Conservation (phyloP, 53 echinoderm and acorn worm species). For the Temnopleurus reevesii region DNA sequence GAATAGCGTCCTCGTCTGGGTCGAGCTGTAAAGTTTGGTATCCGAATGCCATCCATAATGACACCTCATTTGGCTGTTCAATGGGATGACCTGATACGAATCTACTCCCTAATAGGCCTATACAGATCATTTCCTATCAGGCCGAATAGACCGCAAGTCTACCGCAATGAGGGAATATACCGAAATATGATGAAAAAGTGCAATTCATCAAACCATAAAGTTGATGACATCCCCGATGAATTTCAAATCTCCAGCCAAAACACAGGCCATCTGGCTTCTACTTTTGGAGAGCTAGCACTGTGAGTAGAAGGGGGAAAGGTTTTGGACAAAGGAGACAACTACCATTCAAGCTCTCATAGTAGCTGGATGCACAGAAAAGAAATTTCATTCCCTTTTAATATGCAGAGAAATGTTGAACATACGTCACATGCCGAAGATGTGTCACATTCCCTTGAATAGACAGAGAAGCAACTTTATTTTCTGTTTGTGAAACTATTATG, state of each 20-base stretch:
- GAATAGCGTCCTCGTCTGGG: no score
- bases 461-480: no score
- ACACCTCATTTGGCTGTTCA: not conserved
- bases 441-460: no score
- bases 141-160: not conserved
- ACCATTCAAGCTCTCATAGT: no score
- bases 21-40: not conserved
- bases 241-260: conserved; percentile 16
- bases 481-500: no score
- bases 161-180: not conserved
- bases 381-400: no score
- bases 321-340: not conserved
- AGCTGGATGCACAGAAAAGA: no score
- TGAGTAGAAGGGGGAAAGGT: not conserved
- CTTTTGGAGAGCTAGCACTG: not conserved
- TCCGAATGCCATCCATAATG: not conserved
- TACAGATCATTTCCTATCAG: not conserved
- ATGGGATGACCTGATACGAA: not conserved
- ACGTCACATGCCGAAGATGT: no score
- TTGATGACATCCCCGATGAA: not conserved
- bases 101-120: not conserved
- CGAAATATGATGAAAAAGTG: conserved; percentile 7
- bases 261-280: not conserved
- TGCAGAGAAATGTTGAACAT: no score
- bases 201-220: not conserved